These are phyloP conservation scores for Novumbra hubbsi DNA, from an alignment of 2,797 vertebrate species.

Conservation along the genomic window DNA sequence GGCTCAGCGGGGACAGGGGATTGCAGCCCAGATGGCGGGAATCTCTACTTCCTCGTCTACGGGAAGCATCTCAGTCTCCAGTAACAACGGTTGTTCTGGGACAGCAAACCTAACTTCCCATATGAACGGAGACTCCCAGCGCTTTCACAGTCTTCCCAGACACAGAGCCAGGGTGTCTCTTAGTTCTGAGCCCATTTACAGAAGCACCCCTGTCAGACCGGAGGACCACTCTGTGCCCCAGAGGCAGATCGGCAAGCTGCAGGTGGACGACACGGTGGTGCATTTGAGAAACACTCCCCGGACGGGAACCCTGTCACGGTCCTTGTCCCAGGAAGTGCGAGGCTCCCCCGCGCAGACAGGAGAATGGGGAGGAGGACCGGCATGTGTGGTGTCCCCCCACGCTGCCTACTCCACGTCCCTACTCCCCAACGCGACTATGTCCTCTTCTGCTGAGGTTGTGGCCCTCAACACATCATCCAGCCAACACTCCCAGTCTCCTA, in stretches of 20 bases:
- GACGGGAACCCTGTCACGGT: conserved; percentile 66
- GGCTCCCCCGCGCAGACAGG: conserved; percentile 56
- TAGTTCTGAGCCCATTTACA: conserved; percentile 78
- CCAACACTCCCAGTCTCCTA: conserved; percentile 51
- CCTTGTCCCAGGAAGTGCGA: conserved; percentile 86
- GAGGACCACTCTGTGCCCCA: conserved; percentile 65
- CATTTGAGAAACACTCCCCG: conserved; percentile 75
- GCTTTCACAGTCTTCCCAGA: conserved; percentile 93
- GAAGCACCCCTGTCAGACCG: conserved; percentile 69
- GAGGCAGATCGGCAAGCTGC: conserved; percentile 76
- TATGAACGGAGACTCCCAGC: conserved; percentile 72
- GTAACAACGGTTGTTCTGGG: conserved; percentile 72
- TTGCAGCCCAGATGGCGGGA: conserved; percentile 91
- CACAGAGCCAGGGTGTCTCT: conserved; percentile 80
- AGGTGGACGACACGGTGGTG: conserved; percentile 75
- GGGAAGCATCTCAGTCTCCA: conserved; percentile 84
- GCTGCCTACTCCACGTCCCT: conserved; percentile 85
- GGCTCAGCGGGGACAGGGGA: conserved; percentile 92
- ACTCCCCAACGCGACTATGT: conserved; percentile 90
- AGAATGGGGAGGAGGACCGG: conserved; percentile 76
- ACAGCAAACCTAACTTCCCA: conserved; percentile 73
- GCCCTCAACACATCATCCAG: conserved; percentile 75
- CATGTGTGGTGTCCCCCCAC: conserved; percentile 87
- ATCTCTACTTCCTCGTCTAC: conserved; percentile 84
- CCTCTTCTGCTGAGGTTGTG: conserved; percentile 85